These are phyloP conservation scores for Cosmia pyralina DNA, from an alignment of 2,888 invertebrate species.

Conservation along the genomic window DNA sequence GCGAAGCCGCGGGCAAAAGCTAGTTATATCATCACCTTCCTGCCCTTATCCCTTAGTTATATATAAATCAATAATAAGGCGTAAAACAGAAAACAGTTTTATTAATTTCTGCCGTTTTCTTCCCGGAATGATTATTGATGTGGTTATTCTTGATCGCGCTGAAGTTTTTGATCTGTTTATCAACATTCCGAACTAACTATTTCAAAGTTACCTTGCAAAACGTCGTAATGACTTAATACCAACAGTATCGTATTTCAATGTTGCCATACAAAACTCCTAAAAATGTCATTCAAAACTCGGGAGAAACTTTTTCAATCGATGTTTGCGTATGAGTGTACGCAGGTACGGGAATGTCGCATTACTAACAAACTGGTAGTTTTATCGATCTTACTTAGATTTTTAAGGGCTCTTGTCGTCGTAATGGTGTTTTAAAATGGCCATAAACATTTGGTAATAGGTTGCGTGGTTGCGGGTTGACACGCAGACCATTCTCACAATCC, in stretches of 20 bases:
- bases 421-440: slow-evolving; percentile 62
- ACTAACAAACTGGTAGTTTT: slow-evolving; percentile 39
- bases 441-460: slow-evolving; percentile 90
- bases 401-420: slow-evolving; percentile 39
- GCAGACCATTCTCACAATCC: slow-evolving; percentile 97
- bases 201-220: slow-evolving; percentile 29
- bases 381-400: slow-evolving; percentile 52
- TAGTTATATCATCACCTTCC: no score
- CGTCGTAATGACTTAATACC: slow-evolving; percentile 38
- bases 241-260: slow-evolving; percentile 46
- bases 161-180: slow-evolving; percentile 14
- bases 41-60: no score
- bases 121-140: background rate
- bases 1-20: no score
- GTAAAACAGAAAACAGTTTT: no score
- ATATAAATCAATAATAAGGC: no score
- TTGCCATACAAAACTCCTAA: slow-evolving; percentile 34
- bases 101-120: no score
- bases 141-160: background rate
- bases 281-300: slow-evolving; percentile 49
- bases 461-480: slow-evolving; percentile 97
- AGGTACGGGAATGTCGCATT: slow-evolving; percentile 36
- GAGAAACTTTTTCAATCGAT: slow-evolving; percentile 58
- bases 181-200: slow-evolving; percentile 32
- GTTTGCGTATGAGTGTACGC: slow-evolving; percentile 47